phyloP scores from a whole-genome alignment of 1,140 invertebrate species.

The Theocolax elegans region DNA sequence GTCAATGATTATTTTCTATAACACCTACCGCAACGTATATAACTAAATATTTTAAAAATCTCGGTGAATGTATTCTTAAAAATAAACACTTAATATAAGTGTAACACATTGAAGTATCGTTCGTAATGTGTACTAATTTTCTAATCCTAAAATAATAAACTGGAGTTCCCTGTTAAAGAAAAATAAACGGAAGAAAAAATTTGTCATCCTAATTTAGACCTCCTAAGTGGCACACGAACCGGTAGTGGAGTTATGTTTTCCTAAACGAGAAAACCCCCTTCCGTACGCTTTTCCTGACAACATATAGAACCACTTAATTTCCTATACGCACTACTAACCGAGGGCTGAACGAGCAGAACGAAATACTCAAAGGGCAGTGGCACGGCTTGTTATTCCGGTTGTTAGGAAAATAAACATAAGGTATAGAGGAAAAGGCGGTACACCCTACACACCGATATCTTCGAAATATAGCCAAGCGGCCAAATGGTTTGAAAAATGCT shows the following conservation, averaged over 20 bases:
- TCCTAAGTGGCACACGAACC: slow-evolving; percentile 5
- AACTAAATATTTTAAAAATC: too few relatives aligned
- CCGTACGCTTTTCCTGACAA: not conserved
- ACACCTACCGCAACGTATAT: too few relatives aligned
- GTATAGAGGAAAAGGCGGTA: slow-evolving; percentile 55
- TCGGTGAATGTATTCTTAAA: too few relatives aligned
- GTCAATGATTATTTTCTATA: too few relatives aligned
- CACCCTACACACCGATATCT: slow-evolving; percentile 51
- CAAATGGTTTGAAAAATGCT: slow-evolving; percentile 66
- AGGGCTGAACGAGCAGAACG: too few relatives aligned
- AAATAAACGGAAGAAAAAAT: not conserved
- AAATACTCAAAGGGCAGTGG: too few relatives aligned
- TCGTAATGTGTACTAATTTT: not conserved
- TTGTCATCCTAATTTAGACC: slow-evolving; percentile 34
- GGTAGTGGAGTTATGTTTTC: not conserved
- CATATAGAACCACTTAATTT: slow-evolving; percentile 23
- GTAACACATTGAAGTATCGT: too few relatives aligned
- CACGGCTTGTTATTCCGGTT: slow-evolving; percentile 60
- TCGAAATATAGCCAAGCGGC: slow-evolving; percentile 55
- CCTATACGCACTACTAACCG: not conserved
- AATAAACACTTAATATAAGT: too few relatives aligned
- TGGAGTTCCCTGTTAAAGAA: not conserved
- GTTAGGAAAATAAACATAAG: slow-evolving; percentile 68
- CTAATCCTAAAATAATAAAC: slow-evolving; percentile 20
- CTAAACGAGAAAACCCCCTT: not conserved